Conservation (phyloP, 2,113 vertebrate genomes). For the Tragelaphus scriptus region DNA sequence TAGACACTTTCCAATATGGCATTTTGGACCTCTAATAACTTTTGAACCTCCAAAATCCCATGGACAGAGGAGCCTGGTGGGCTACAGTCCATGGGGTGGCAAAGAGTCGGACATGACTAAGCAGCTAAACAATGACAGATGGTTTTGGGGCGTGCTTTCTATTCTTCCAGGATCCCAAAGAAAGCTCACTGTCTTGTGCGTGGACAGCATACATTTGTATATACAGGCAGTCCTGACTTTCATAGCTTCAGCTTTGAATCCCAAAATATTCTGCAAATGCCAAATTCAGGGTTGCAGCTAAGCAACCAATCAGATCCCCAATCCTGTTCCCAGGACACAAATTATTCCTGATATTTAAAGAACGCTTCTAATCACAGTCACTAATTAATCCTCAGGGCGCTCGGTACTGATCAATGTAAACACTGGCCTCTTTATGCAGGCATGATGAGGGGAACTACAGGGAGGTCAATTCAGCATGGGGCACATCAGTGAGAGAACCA, state of each 20-base stretch:
- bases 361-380: not conserved
- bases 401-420: not conserved
- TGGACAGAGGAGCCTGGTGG: not conserved
- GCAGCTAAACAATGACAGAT: not conserved
- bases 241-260: not conserved
- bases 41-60: not conserved
- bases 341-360: conserved; percentile 11
- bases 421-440: not conserved
- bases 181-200: not conserved
- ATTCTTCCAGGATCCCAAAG: not conserved
- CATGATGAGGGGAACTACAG: not conserved
- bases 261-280: not conserved
- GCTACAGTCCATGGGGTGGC: not conserved
- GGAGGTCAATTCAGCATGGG: not conserved
- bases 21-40: not conserved
- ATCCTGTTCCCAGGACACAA: not conserved
- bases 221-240: not conserved
- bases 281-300: not conserved
- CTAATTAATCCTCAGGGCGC: not conserved
- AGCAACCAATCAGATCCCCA: not conserved
- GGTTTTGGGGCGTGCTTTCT: not conserved
- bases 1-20: not conserved
- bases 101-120: not conserved
- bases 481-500: not conserved
- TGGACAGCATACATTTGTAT: not conserved